Percentiles rank a stretch among this genome's conserved stretches.
phyloP scores from a whole-genome alignment of 1,140 invertebrate genomes.

The Diabrotica undecimpunctata region DNA sequence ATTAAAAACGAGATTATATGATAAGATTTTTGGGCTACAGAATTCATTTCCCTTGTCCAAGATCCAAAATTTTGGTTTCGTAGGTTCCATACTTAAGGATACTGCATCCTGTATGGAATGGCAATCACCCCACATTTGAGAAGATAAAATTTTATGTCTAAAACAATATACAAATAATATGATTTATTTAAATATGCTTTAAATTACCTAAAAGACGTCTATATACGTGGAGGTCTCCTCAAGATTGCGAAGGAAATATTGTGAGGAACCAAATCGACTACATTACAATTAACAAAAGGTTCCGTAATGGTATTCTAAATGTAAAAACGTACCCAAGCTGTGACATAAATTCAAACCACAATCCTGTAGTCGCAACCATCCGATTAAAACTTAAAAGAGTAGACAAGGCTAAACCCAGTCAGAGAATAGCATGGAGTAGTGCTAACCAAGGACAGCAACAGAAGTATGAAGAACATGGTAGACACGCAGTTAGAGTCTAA shows the following conservation, averaged over 20 bases:
- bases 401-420: too few relatives aligned
- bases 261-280: too few relatives aligned
- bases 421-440: not conserved
- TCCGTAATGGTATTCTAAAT: too few relatives aligned
- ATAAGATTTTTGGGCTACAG: slow-evolving; percentile 35
- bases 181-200: slow-evolving; percentile 14
- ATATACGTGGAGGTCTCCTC: not conserved
- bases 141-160: slow-evolving; percentile 24
- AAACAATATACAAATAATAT: not conserved
- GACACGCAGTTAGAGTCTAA: too few relatives aligned
- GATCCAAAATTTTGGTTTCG: slow-evolving; percentile 36
- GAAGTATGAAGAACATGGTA: not conserved
- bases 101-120: slow-evolving; percentile 35
- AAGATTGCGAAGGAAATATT: too few relatives aligned
- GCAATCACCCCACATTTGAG: slow-evolving; percentile 36
- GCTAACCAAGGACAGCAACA: too few relatives aligned
- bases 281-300: too few relatives aligned
- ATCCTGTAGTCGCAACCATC: too few relatives aligned
- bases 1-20: slow-evolving; percentile 35
- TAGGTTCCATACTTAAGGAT: slow-evolving; percentile 32
- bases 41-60: slow-evolving; percentile 35
- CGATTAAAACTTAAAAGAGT: too few relatives aligned
- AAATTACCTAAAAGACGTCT: not conserved
- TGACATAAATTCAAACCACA: too few relatives aligned
- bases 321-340: too few relatives aligned